phyloP scores from a whole-genome alignment of 2,888 invertebrate species.

The Synergus umbraculus region DNA sequence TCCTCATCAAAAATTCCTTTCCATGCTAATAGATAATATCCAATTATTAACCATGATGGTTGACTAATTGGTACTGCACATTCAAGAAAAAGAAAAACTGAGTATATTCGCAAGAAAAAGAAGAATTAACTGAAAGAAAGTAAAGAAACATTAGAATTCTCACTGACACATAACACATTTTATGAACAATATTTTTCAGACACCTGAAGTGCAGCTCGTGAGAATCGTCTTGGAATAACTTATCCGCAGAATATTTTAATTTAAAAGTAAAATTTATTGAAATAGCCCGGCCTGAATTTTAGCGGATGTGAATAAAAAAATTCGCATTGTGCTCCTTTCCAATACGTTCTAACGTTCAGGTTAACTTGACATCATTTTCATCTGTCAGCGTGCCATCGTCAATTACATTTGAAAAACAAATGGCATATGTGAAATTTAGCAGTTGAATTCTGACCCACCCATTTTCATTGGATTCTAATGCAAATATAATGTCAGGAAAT shows the following conservation, averaged over 20 bases:
- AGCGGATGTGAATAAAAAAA: constrained; percentile 36
- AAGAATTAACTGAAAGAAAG: background rate
- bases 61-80: background rate
- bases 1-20: constrained; percentile 10
- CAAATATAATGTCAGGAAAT: background rate
- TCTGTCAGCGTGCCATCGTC: constrained; percentile 1
- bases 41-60: background rate
- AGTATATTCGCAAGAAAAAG: background rate
- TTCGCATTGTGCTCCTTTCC: constrained; percentile 38
- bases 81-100: background rate
- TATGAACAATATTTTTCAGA: background rate
- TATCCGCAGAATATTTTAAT: constrained; percentile 18
- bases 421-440: constrained; percentile 12
- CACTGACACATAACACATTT: background rate
- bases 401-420: background rate
- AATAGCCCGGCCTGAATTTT: constrained; percentile 35
- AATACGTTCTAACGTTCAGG: constrained; percentile 1
- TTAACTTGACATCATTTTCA: constrained; percentile 24
- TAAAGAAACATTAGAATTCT: background rate
- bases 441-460: background rate
- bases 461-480: constrained; percentile 22
- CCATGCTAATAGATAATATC: background rate
- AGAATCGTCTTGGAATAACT: constrained; percentile 16
- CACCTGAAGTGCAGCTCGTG: background rate
- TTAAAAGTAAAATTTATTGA: constrained; percentile 39